Evolutionary conservation across 2,888 invertebrate genomes (phyloP).

Genomic region (Troides aeacus): DNA sequence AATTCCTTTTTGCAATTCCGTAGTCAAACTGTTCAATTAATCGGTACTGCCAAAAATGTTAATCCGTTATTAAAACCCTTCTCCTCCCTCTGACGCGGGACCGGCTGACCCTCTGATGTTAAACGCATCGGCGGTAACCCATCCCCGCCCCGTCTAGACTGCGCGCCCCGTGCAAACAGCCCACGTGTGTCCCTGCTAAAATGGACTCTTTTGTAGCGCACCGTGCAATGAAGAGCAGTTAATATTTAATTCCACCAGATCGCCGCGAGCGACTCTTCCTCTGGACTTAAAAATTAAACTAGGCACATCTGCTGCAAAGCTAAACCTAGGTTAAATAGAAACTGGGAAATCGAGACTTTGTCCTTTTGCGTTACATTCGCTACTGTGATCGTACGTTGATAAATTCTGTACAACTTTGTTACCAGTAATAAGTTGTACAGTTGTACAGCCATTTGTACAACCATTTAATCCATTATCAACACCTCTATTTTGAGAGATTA

Average conservation of each 20-base stretch:
- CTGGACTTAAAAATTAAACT: too few relatives aligned
- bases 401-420: too few relatives aligned
- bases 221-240: conserved; percentile 2
- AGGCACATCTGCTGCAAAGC: too few relatives aligned
- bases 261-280: background rate
- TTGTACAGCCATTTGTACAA: too few relatives aligned
- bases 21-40: background rate
- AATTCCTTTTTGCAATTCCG: too few relatives aligned
- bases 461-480: too few relatives aligned
- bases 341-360: too few relatives aligned
- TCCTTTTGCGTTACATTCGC: too few relatives aligned
- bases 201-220: conserved; percentile 15
- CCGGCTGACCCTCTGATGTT: background rate
- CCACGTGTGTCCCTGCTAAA: conserved; percentile 10
- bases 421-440: too few relatives aligned
- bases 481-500: too few relatives aligned
- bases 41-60: background rate
- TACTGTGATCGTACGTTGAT: too few relatives aligned
- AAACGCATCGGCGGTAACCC: background rate
- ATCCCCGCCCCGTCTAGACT: conserved; percentile 26
- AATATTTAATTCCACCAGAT: conserved; percentile 12
- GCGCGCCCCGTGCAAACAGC: conserved; percentile 12
- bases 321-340: too few relatives aligned
- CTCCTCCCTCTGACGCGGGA: background rate
- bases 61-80: conserved; percentile 5